phyloP scores from a whole-genome alignment of 2,797 vertebrate species.

The Micropoecilia bifurca region DNA sequence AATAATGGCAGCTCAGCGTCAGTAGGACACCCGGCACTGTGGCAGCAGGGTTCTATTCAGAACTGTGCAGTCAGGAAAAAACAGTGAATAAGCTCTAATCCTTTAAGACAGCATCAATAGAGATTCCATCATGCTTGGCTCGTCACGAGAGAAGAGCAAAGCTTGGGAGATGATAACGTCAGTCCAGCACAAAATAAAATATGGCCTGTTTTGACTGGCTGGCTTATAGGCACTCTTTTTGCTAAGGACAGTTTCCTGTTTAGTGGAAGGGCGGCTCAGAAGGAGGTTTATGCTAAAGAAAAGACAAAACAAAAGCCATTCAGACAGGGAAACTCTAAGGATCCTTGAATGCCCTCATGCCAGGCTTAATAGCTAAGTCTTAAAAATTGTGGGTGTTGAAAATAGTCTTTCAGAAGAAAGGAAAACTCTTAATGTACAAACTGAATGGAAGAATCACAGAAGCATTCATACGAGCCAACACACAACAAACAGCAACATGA shows the following conservation, averaged over 20 bases:
- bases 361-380: constrained; percentile 37
- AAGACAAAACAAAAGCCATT: constrained; percentile 58
- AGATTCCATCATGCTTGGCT: constrained; percentile 74
- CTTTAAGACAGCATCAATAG: constrained; percentile 73
- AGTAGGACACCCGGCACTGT: constrained; percentile 49
- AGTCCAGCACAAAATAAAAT: constrained; percentile 67
- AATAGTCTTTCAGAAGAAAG: constrained; percentile 20
- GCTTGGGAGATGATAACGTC: constrained; percentile 68
- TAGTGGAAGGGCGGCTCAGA: constrained; percentile 57
- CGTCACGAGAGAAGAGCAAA: constrained; percentile 65
- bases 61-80: constrained; percentile 66
- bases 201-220: constrained; percentile 74
- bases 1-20: constrained; percentile 38
- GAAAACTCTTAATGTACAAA: constrained; percentile 20
- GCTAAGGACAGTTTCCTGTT: constrained; percentile 65
- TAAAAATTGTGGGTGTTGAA: constrained; percentile 44
- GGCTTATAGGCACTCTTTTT: constrained; percentile 60
- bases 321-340: constrained; percentile 31
- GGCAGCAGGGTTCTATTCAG: constrained; percentile 54
- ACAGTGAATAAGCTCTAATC: constrained; percentile 69
- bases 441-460: constrained; percentile 32
- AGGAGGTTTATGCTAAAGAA: constrained; percentile 55
- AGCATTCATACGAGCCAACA: constrained; percentile 14
- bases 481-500: constrained; percentile 10
- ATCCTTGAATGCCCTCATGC: constrained; percentile 37